Conservation (phyloP, 1,140 invertebrate genomes). For the Sminthurides bifidus region DNA sequence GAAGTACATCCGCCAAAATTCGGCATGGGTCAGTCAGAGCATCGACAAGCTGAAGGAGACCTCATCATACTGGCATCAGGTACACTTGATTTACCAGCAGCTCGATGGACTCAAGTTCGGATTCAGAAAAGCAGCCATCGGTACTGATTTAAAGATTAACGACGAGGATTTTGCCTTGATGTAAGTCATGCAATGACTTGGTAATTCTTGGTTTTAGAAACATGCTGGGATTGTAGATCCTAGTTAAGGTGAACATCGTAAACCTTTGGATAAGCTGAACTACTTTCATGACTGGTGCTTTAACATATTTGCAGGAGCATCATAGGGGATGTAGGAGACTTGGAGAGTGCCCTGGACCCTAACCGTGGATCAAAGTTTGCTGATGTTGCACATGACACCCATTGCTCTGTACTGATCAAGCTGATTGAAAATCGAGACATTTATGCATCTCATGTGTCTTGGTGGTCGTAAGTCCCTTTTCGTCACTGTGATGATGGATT, state of each 20-base stretch:
- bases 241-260: too few species aligned
- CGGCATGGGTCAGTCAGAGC: slow-evolving; percentile 47
- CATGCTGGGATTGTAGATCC: too few species aligned
- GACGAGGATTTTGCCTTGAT: slow-evolving; percentile 48
- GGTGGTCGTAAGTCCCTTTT: slow-evolving; percentile 42
- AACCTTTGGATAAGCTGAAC: too few species aligned
- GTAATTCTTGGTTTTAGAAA: too few species aligned
- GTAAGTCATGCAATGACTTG: too few species aligned
- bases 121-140: slow-evolving; percentile 51
- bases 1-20: slow-evolving; percentile 52
- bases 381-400: slow-evolving; percentile 36
- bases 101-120: slow-evolving; percentile 54
- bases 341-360: slow-evolving; percentile 42
- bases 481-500: background rate
- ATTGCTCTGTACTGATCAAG: slow-evolving; percentile 52
- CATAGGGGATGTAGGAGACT: slow-evolving; percentile 62
- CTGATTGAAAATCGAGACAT: slow-evolving; percentile 41
- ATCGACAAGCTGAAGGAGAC: slow-evolving; percentile 40
- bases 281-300: too few species aligned
- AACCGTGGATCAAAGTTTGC: slow-evolving; percentile 32
- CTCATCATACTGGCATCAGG: slow-evolving; percentile 70
- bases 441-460: slow-evolving; percentile 55
- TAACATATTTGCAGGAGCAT: slow-evolving; percentile 55
- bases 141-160: slow-evolving; percentile 48
- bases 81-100: slow-evolving; percentile 57